phyloP scores from a whole-genome alignment of 1,140 invertebrate genomes.

The Neodiprion pinetum region DNA sequence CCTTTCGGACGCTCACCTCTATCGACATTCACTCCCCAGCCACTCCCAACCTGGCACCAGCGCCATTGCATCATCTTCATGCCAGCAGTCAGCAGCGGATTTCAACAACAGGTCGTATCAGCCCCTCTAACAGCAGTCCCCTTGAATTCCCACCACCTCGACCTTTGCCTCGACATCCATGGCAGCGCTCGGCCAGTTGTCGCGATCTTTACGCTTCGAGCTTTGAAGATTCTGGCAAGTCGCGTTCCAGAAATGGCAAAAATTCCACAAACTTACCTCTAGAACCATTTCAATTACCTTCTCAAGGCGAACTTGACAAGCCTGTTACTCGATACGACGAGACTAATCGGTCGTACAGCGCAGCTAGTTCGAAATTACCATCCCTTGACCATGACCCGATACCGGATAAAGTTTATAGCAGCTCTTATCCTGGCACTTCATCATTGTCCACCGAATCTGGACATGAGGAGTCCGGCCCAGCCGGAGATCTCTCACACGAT shows the following conservation, averaged over 20 bases:
- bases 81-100: conserved; percentile 58
- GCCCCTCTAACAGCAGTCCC: conserved; percentile 63
- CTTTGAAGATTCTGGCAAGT: conserved; percentile 72
- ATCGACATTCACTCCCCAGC: conserved; percentile 62
- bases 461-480: conserved; percentile 63
- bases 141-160: conserved; percentile 56
- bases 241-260: conserved; percentile 58
- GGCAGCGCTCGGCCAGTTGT: conserved; percentile 81
- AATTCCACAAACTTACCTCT: conserved; percentile 32
- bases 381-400: conserved; percentile 70
- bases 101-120: conserved; percentile 64
- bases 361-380: conserved; percentile 63
- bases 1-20: conserved; percentile 63
- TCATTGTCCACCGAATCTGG: conserved; percentile 69
- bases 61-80: conserved; percentile 47
- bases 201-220: conserved; percentile 77
- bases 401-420: conserved; percentile 78
- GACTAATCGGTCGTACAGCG: conserved; percentile 69
- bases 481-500: conserved; percentile 77
- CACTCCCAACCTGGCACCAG: conserved; percentile 57
- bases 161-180: conserved; percentile 64
- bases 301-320: conserved; percentile 70
- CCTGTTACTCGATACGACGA: conserved; percentile 81
- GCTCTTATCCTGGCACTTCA: conserved; percentile 83
- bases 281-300: conserved; percentile 50